Base-by-base conservation (phyloP, 2,888 invertebrate genomes). In the Lasius fuliginosus region DNA sequence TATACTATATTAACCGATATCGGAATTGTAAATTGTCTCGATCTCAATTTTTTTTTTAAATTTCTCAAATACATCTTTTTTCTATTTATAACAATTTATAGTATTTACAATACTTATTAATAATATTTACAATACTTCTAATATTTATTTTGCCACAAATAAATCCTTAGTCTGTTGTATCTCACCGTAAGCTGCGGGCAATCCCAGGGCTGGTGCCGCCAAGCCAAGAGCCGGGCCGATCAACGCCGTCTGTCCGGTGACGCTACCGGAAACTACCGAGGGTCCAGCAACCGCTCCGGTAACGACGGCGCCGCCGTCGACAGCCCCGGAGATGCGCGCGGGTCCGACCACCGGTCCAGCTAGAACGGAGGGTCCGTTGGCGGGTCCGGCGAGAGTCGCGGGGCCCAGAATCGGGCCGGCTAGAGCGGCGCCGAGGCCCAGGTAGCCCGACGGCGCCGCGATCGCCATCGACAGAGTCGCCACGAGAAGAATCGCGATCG, bases 201-300 rank as follows among this genome's bases (percentile, higher is more conserved):
- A 60, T 77, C 86, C 90, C 71, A 86, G 83, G 23, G 68, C 87
- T 12, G 85, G 85, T 18, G 82, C 82, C 15, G 71, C 77, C 11
- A 18, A 49, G 4, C 36, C 73, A 27, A 53, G 65, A 67, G 81
- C 83, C 1, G 81, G 90, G 81, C 92, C 94, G 62, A 90, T 81
- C 40, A 94, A 89, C 5, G 92, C 91, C 71, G 92, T 91, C 3
- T 92, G 92, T 15, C 94, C 94, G n/a, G 92, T 91, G 4, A 94
- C 92, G 81, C 94, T 94, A 23, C 93, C 94, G 53, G 93, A 92
- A 77, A 94, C 93, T 1, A 93, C 67, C 0, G 95, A 94, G 1
- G 94, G 94, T 73, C 93, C 94, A 60, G 94, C 93, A 3, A 95
- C 94, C 33, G 94, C 90, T 58, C 94, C 94, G 46, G 94, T 94